Percentiles rank a stretch among this genome's conserved stretches.
Evolutionary conservation across 2,888 invertebrate species (phyloP).

Genomic region (Tromatobia lineatoria): DNA sequence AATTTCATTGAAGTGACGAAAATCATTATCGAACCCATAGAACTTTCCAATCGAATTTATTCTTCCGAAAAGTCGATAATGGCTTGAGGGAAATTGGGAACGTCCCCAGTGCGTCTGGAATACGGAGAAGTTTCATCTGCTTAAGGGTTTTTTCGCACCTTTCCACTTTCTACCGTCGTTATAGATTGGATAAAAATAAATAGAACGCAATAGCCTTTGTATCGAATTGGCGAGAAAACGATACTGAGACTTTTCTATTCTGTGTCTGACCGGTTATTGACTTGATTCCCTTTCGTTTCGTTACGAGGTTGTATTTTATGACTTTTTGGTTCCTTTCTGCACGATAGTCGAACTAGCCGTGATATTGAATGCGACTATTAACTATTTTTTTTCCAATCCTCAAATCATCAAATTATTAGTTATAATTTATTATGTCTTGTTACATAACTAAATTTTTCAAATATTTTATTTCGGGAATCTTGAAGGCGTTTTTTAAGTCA

Average conservation of each 20-base stretch:
- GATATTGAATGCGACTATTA: too few species aligned
- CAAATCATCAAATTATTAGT: too few species aligned
- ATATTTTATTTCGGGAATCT: too few species aligned
- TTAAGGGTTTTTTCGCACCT: slow-evolving; percentile 24
- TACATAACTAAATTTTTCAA: too few species aligned
- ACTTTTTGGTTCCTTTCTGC: neutral
- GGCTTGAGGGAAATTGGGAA: slow-evolving; percentile 61
- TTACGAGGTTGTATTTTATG: neutral
- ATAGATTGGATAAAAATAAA: slow-evolving; percentile 49
- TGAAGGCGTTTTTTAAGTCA: too few species aligned
- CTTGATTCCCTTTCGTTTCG: slow-evolving; percentile 44
- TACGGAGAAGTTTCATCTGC: slow-evolving; percentile 32
- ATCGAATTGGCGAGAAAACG: slow-evolving; percentile 50
- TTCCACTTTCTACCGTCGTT: slow-evolving; percentile 22
- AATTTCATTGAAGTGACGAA: neutral
- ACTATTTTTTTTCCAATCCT: too few species aligned
- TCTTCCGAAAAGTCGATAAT: slow-evolving; percentile 63
- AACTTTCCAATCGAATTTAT: slow-evolving; percentile 41
- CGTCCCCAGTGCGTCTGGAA: slow-evolving; percentile 39
- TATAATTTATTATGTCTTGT: too few species aligned
- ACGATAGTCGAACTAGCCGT: neutral
- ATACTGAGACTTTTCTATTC: slow-evolving; percentile 54
- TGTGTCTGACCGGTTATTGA: slow-evolving; percentile 51
- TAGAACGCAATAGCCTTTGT: slow-evolving; percentile 38
- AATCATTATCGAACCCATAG: slow-evolving; percentile 4